phyloP scores from a whole-genome alignment of 2,797 vertebrate genomes.

The Coendou prehensilis region DNA sequence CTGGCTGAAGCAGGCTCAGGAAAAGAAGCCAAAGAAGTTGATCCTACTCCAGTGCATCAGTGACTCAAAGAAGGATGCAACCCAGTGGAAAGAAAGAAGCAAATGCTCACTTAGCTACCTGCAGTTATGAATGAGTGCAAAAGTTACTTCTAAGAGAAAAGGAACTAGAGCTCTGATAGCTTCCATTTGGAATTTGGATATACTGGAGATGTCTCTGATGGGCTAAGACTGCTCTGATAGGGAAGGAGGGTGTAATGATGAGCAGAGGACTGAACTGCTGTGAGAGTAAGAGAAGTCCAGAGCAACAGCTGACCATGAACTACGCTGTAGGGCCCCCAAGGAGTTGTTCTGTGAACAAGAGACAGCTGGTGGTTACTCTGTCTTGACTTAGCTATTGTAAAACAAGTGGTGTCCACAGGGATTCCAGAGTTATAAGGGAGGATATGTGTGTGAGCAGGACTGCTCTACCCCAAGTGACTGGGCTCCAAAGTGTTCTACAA shows the following conservation, averaged over 20 bases:
- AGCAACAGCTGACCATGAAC: not conserved
- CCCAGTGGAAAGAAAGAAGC: not conserved
- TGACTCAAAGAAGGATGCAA: not conserved
- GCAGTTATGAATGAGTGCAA: not conserved
- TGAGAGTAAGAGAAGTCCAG: not conserved
- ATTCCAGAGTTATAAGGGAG: not conserved
- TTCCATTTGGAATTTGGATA: not conserved
- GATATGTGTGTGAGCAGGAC: no score
- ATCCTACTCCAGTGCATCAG: no score
- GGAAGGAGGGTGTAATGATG: not conserved
- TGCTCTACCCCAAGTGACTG: not conserved
- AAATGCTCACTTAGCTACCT: not conserved
- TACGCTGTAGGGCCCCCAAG: fast-evolving
- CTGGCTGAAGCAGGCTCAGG: not conserved
- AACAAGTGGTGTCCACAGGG: not conserved
- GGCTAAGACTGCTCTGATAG: no score
- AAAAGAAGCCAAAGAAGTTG: not conserved
- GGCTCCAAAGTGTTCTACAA: not conserved
- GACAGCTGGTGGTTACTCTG: not conserved
- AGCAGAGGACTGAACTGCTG: not conserved
- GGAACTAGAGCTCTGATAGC: not conserved
- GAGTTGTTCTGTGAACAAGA: not conserved
- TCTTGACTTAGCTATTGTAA: not conserved
- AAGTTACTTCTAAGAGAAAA: not conserved
- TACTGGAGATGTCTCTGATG: not conserved